Evolutionary conservation across 2,888 invertebrate genomes (phyloP).

Genomic region (Thymelicus acteon): DNA sequence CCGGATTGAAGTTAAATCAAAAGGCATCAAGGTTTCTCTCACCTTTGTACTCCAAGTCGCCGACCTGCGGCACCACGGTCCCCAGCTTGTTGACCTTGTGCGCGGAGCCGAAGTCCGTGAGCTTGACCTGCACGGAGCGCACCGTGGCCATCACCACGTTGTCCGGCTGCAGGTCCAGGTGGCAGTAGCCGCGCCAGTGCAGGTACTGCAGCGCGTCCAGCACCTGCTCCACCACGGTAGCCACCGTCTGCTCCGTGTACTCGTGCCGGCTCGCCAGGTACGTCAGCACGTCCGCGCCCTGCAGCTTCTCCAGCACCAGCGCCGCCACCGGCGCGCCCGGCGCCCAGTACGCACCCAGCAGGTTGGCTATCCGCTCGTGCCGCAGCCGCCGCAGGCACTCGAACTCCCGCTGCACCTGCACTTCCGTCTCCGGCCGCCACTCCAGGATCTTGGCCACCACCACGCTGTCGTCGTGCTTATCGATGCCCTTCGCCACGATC

Average conservation of each 20-base stretch:
- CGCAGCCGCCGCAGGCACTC: slow-evolving; percentile 92
- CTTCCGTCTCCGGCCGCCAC: slow-evolving; percentile 86
- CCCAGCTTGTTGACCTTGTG: slow-evolving; percentile 92
- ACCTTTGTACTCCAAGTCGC: slow-evolving; percentile 91
- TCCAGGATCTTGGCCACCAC: slow-evolving; percentile 94
- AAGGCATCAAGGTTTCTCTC: slow-evolving; percentile 42
- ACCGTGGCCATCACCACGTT: slow-evolving; percentile 97
- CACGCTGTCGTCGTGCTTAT: slow-evolving; percentile 89
- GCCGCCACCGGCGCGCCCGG: slow-evolving; percentile 88
- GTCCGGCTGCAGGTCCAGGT: slow-evolving; percentile 96
- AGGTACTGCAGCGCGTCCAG: slow-evolving; percentile 96
- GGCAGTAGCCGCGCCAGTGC: slow-evolving; percentile 96
- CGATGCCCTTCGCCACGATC: slow-evolving; percentile 91
- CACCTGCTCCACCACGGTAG: slow-evolving; percentile 93
- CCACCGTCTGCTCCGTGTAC: slow-evolving; percentile 96
- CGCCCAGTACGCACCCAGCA: slow-evolving; percentile 89
- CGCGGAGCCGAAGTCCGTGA: slow-evolving; percentile 96
- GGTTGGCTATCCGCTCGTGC: slow-evolving; percentile 94
- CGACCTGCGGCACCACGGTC: slow-evolving; percentile 87
- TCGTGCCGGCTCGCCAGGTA: slow-evolving; percentile 95
- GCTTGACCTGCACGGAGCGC: slow-evolving; percentile 93
- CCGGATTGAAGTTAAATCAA: too few species aligned
- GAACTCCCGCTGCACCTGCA: slow-evolving; percentile 91
- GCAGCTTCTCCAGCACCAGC: slow-evolving; percentile 92
- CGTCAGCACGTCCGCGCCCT: slow-evolving; percentile 96